A percentile compares a stretch with the other conserved stretches of the same genome.
Conservation (phyloP, 2,888 invertebrate species). For the Tricholauxania praeusta region DNA sequence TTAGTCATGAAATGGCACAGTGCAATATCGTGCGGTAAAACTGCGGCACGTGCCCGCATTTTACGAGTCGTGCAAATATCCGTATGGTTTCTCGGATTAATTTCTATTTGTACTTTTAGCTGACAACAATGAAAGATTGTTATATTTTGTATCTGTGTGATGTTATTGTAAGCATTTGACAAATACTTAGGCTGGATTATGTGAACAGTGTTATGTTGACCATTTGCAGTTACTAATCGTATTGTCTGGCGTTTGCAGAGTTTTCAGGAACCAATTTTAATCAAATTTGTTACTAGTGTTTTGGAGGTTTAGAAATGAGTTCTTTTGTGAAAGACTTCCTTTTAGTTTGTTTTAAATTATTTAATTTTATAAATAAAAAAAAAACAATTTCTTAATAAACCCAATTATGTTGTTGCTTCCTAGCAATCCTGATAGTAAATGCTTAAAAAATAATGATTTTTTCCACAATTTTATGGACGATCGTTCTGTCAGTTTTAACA, state of each 20-base stretch:
- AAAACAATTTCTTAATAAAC: too few relatives aligned
- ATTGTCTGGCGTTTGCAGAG: too few relatives aligned
- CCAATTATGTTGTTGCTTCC: too few relatives aligned
- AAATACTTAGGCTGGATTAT: not conserved
- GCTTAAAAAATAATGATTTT: too few relatives aligned
- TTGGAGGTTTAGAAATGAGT: too few relatives aligned
- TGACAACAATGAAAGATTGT: constrained; percentile 24
- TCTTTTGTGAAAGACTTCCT: too few relatives aligned
- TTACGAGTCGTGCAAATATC: constrained; percentile 35
- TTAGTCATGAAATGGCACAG: constrained; percentile 44
- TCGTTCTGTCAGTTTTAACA: constrained; percentile 15
- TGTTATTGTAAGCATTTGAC: constrained; percentile 16
- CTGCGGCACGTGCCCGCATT: constrained; percentile 56
- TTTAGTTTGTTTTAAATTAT: too few relatives aligned
- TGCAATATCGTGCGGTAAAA: constrained; percentile 42
- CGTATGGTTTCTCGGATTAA: constrained; percentile 63
- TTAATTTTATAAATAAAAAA: too few relatives aligned
- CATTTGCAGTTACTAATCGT: not conserved
- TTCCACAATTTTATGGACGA: not conserved
- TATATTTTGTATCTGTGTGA: not conserved
- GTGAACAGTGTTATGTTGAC: not conserved
- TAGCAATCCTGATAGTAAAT: too few relatives aligned
- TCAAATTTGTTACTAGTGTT: too few relatives aligned
- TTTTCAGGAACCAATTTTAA: too few relatives aligned
- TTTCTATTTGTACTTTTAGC: constrained; percentile 57